Percentiles rank a stretch among this genome's conserved stretches.
Conservation (phyloP, 2,888 invertebrate species). For the Phaedon cochleariae region DNA sequence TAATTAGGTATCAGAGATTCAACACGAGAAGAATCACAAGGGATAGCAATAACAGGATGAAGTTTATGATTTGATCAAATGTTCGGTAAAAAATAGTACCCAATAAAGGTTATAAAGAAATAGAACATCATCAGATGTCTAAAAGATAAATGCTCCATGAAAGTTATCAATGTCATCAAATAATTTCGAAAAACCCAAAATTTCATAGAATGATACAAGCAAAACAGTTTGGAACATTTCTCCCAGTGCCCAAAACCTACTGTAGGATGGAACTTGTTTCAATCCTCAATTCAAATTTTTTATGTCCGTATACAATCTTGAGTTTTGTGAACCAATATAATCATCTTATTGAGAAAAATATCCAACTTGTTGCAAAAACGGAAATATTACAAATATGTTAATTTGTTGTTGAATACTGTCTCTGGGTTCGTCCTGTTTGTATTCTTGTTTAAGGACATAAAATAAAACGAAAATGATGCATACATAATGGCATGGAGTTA, state of each 20-base stretch:
- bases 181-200: background rate
- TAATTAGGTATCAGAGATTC: background rate
- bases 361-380: constrained; percentile 13
- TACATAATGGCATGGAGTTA: background rate
- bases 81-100: too few relatives aligned
- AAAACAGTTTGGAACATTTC: too few relatives aligned
- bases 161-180: too few relatives aligned
- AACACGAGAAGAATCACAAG: too few relatives aligned
- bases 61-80: too few relatives aligned
- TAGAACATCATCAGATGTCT: too few relatives aligned
- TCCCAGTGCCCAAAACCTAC: background rate
- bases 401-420: too few relatives aligned
- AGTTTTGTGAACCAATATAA: background rate
- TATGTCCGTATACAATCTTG: background rate
- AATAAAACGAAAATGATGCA: background rate
- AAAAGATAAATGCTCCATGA: too few relatives aligned
- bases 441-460: too few relatives aligned
- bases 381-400: constrained; percentile 15
- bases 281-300: background rate
- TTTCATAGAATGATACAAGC: background rate
- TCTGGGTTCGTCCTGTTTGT: too few relatives aligned
- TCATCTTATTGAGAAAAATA: constrained; percentile 8
- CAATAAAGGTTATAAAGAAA: too few relatives aligned
- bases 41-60: too few relatives aligned
- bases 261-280: background rate